Evolutionary conservation across 2,888 invertebrate genomes (phyloP).

Genomic region (Catocala nupta): DNA sequence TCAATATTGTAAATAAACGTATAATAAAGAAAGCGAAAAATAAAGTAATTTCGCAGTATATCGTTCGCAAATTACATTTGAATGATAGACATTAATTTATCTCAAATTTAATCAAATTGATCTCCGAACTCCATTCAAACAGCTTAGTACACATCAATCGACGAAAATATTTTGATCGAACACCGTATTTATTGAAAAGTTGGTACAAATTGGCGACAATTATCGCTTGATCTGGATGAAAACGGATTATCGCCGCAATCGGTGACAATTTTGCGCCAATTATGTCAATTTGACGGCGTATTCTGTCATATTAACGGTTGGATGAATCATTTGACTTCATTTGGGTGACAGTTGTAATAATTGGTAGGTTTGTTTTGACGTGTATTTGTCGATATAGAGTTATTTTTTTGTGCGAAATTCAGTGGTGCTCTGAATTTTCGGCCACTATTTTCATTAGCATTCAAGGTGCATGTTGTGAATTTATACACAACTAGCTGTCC

Average conservation of each 20-base stretch:
- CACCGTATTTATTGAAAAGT: slow-evolving; percentile 28
- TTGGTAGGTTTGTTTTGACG: too few relatives aligned
- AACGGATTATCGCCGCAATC: slow-evolving; percentile 46
- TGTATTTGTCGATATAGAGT: too few relatives aligned
- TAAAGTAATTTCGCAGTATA: not conserved
- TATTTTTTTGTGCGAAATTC: too few relatives aligned
- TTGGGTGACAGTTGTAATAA: too few relatives aligned
- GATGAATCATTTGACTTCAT: too few relatives aligned
- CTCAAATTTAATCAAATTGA: slow-evolving; percentile 6
- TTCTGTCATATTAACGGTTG: not conserved
- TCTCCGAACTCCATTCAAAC: slow-evolving; percentile 3
- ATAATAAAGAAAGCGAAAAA: not conserved
- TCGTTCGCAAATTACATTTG: slow-evolving; percentile 4
- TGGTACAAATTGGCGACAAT: slow-evolving; percentile 43
- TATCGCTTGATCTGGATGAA: slow-evolving; percentile 47
- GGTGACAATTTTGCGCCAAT: slow-evolving; percentile 42
- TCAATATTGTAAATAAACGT: too few relatives aligned
- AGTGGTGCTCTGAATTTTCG: too few relatives aligned
- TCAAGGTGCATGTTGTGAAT: too few relatives aligned
- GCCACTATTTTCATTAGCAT: too few relatives aligned
- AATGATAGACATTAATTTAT: slow-evolving; percentile 15
- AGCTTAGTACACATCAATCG: slow-evolving; percentile 1
- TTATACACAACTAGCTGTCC: too few relatives aligned
- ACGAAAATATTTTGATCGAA: slow-evolving; percentile 29
- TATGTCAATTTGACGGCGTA: slow-evolving; percentile 27